Percentiles rank a stretch among this genome's conserved stretches.
These are phyloP conservation scores for Drosophila saltans DNA, from an alignment of 1,140 invertebrate genomes.

Conservation along the genomic window DNA sequence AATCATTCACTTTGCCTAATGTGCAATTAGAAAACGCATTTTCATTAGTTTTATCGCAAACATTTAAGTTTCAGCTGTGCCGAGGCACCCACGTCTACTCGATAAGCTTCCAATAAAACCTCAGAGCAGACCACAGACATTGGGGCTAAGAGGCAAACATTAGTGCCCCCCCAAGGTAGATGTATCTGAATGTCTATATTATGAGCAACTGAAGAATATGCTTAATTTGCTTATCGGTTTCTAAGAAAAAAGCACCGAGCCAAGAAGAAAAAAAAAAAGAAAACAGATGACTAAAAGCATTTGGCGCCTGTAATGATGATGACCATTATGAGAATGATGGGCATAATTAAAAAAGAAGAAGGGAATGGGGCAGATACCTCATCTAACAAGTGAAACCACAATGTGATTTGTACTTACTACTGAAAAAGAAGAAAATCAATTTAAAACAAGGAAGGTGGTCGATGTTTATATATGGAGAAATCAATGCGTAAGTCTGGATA, in stretches of 20 bases:
- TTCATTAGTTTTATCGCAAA: slow-evolving; percentile 82
- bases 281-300: slow-evolving; percentile 78
- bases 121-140: background rate
- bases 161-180: background rate
- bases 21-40: slow-evolving; percentile 82
- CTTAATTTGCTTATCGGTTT: slow-evolving; percentile 58
- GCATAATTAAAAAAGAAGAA: background rate
- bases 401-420: background rate
- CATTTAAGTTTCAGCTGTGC: slow-evolving; percentile 69
- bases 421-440: background rate
- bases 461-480: no score
- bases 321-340: slow-evolving; percentile 38
- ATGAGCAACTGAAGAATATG: slow-evolving; percentile 52
- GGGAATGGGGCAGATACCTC: background rate
- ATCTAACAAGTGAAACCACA: background rate
- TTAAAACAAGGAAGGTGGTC: no score
- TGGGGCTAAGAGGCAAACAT: background rate
- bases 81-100: slow-evolving; percentile 1
- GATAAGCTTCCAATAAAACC: slow-evolving; percentile 67
- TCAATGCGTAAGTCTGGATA: no score
- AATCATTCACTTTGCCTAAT: slow-evolving; percentile 82
- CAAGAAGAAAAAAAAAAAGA: background rate
- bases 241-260: slow-evolving; percentile 9
- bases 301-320: slow-evolving; percentile 62
- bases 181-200: background rate